phyloP scores from a whole-genome alignment of 2,113 vertebrate species.

The Megalops atlanticus region DNA sequence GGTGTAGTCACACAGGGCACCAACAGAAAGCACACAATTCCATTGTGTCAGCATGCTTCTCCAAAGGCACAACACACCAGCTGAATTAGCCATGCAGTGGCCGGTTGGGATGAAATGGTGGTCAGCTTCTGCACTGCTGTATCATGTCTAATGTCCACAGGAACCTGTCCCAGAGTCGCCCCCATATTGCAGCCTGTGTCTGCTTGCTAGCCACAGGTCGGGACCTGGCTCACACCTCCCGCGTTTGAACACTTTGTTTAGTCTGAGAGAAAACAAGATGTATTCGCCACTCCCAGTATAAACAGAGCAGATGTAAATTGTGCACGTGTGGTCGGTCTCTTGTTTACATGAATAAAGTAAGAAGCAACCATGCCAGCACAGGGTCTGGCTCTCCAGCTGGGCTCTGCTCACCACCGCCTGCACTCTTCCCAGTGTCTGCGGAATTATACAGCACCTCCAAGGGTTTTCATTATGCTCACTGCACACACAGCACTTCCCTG shows the following conservation, averaged over 20 bases:
- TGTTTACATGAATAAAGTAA: constrained; percentile 31
- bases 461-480: constrained; percentile 27
- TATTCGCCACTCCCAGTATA: constrained; percentile 35
- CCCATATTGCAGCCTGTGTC: not conserved
- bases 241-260: constrained; percentile 38
- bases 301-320: constrained; percentile 41
- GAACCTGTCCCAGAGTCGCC: not conserved
- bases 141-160: not conserved
- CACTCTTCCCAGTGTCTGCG: not conserved
- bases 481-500: constrained; percentile 15
- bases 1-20: no score
- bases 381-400: not conserved
- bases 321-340: constrained; percentile 16
- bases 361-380: not conserved
- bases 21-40: no score
- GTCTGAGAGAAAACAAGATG: constrained; percentile 38
- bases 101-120: not conserved
- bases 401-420: not conserved
- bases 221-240: constrained; percentile 12
- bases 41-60: no score
- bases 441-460: constrained; percentile 31
- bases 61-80: no score
- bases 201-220: not conserved
- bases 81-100: no score
- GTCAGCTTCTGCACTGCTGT: not conserved